A percentile compares a stretch with the other conserved stretches of the same genome.
phyloP scores from a whole-genome alignment of 2,888 invertebrate genomes.

The Polymixis lichenea region DNA sequence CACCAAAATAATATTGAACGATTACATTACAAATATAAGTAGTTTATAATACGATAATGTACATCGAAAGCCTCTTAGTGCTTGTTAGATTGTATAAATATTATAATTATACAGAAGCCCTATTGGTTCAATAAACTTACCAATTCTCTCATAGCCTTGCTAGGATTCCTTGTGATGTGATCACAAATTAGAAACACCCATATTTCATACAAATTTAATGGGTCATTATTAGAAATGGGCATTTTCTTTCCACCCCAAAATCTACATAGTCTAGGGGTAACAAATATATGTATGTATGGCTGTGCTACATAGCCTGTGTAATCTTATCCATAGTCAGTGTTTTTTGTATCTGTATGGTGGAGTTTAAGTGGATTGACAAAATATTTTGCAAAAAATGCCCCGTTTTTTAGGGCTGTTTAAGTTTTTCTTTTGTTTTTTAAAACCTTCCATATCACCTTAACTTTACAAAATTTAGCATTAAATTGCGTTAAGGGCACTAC shows the following conservation, averaged over 20 bases:
- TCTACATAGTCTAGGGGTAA: not conserved
- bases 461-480: not conserved
- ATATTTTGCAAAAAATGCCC: not conserved
- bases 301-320: not conserved
- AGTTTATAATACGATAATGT: constrained; percentile 53
- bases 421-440: not conserved
- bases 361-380: not conserved
- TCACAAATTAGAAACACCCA: not conserved
- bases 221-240: not conserved
- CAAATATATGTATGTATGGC: no score
- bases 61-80: constrained; percentile 67
- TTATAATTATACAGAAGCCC: constrained; percentile 27
- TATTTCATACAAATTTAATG: not conserved
- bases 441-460: not conserved
- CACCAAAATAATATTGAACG: constrained; percentile 71
- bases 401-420: not conserved
- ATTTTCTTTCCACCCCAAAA: not conserved
- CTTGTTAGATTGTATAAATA: constrained; percentile 33
- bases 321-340: not conserved
- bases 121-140: constrained; percentile 10
- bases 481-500: not conserved
- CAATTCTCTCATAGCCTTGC: constrained; percentile 22
- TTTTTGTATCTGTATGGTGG: not conserved
- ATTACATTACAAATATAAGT: constrained; percentile 49
- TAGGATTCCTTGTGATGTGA: not conserved